phyloP scores from a whole-genome alignment of 2,113 vertebrate species.

The Nyctereutes procyonoides region DNA sequence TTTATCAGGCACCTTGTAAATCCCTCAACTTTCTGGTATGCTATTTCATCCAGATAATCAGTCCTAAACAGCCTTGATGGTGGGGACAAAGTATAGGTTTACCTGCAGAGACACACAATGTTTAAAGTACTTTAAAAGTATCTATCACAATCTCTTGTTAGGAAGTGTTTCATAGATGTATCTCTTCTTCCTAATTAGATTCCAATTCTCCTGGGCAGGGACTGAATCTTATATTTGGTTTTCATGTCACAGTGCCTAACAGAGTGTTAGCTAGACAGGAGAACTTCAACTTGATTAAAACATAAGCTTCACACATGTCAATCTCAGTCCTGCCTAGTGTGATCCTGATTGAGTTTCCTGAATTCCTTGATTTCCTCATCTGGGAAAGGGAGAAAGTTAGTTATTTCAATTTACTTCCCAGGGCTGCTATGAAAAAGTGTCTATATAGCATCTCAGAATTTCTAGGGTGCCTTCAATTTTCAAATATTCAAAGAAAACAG shows the following conservation, averaged over 20 bases:
- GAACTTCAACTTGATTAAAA: background rate
- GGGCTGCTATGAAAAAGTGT: background rate
- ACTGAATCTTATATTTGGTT: background rate
- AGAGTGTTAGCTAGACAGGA: background rate
- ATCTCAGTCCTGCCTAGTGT: background rate
- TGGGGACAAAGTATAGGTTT: background rate
- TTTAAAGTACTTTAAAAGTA: background rate
- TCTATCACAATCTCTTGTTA: background rate
- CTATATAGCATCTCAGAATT: background rate
- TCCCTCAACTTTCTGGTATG: background rate
- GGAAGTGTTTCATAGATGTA: background rate
- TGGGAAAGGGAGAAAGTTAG: background rate
- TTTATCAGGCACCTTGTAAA: background rate
- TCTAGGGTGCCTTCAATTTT: constrained; percentile 30
- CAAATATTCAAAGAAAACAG: constrained; percentile 60
- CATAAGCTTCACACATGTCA: background rate
- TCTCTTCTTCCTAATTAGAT: constrained; percentile 28
- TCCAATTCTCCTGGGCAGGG: background rate
- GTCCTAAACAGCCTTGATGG: background rate
- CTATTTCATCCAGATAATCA: background rate
- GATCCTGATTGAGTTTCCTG: background rate
- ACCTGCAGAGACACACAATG: background rate
- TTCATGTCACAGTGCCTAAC: background rate
- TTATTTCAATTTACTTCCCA: constrained; percentile 27
- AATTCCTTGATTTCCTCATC: background rate